A percentile compares a stretch with the other conserved stretches of the same genome.
Evolutionary conservation across 2,113 vertebrate species (phyloP).

Genomic region (Dromaius novaehollandiae): DNA sequence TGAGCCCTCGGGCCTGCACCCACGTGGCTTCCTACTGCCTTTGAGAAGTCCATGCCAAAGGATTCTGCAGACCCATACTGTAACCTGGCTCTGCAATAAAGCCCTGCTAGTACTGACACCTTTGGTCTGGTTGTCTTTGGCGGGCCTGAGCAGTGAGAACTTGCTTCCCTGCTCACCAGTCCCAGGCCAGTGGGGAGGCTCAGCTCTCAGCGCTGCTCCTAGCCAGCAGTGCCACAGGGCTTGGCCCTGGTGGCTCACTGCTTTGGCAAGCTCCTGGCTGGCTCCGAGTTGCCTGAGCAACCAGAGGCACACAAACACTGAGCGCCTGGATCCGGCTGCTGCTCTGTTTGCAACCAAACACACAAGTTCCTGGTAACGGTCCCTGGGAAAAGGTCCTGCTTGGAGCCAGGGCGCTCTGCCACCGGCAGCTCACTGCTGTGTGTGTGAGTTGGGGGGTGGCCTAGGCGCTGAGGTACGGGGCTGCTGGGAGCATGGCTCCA

Average conservation of each 20-base stretch:
- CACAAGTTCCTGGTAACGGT: constrained; percentile 78
- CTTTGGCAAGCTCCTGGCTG: constrained; percentile 50
- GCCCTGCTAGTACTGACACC: constrained; percentile 25
- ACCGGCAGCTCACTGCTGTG: neutral
- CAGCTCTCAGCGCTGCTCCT: neutral
- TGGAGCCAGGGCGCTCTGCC: neutral
- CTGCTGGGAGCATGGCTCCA: neutral
- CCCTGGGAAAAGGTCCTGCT: constrained; percentile 70
- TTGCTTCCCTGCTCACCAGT: neutral
- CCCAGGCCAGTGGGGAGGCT: neutral
- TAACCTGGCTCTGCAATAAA: constrained; percentile 66
- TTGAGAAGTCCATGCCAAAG: constrained; percentile 20
- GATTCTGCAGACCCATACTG: constrained; percentile 33
- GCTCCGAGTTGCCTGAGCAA: constrained; percentile 72
- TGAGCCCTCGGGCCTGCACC: neutral
- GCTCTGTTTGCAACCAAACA: constrained; percentile 80
- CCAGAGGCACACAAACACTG: constrained; percentile 70
- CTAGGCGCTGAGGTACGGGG: neutral
- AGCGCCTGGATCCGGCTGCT: constrained; percentile 60
- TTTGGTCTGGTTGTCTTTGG: neutral
- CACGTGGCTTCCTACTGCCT: neutral
- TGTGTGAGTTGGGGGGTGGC: neutral
- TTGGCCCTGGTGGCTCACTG: neutral
- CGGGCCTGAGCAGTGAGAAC: accelerated
- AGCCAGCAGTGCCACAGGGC: neutral